Conservation (phyloP, 2,797 vertebrate species). For the Cynodonichthys magdalenae region DNA sequence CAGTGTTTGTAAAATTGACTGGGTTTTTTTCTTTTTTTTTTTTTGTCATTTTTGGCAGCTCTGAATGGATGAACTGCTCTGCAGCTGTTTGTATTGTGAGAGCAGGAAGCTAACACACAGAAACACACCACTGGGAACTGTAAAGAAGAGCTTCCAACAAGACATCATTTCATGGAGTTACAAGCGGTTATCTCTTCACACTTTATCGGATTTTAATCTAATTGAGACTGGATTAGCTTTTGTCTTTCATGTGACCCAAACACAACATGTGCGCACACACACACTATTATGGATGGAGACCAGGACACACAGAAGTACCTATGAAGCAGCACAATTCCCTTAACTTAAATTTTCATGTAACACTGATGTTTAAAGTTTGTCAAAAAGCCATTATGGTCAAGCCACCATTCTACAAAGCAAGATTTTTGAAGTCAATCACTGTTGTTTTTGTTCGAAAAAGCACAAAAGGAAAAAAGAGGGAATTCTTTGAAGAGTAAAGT, state of each 20-base stretch:
- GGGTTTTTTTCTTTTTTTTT: too few relatives aligned
- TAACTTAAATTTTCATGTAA: slow-evolving; percentile 54
- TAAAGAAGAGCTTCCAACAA: slow-evolving; percentile 31
- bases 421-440: slow-evolving; percentile 23
- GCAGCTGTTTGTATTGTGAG: slow-evolving; percentile 54
- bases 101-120: slow-evolving; percentile 28
- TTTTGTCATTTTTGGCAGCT: too few relatives aligned
- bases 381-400: slow-evolving; percentile 57
- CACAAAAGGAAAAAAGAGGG: neutral
- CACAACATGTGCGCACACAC: too few relatives aligned
- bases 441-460: neutral
- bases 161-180: slow-evolving; percentile 32
- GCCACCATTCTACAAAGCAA: slow-evolving; percentile 21
- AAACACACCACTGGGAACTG: slow-evolving; percentile 22
- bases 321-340: slow-evolving; percentile 52
- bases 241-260: slow-evolving; percentile 70
- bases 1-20: too few relatives aligned
- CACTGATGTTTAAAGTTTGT: slow-evolving; percentile 46
- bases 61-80: neutral
- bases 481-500: slow-evolving; percentile 1
- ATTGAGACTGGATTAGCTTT: slow-evolving; percentile 55
- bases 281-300: slow-evolving; percentile 59
- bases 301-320: slow-evolving; percentile 60
- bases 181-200: slow-evolving; percentile 34
- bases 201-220: slow-evolving; percentile 58